Base-by-base conservation (phyloP, 2,797 vertebrate genomes). In the Microhierax caerulescens region DNA sequence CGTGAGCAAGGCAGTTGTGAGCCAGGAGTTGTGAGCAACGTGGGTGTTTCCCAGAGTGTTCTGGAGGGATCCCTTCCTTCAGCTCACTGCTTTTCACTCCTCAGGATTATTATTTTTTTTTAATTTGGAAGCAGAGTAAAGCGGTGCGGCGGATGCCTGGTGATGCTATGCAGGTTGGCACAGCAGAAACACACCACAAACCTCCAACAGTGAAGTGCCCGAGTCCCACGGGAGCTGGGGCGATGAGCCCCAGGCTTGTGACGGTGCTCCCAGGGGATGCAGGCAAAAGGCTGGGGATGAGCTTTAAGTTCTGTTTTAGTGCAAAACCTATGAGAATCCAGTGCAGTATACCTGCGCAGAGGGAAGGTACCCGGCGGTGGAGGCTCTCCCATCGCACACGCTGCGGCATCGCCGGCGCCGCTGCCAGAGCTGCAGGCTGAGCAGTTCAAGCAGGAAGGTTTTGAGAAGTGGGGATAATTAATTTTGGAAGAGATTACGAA, bases 181-280 rank as follows among this genome's bases (percentile, higher is more conserved):
- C 2, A 0, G 10, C 39, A 13, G 4, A 7, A 47, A 60, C 73
- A 65, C n/a, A 1, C n/a, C 22, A 59, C 9, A 41, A n/a, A 60
- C 18, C 41, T n/a, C 59, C 16, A 2, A 3, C 53, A 32, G n/a
- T 5, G 11, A 57, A 23, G 16, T 0, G 0, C 17, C 43, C 0
- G 0, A 34, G 7, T 43, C 11, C 2, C 13, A 1, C 5, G 3
- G 32, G 51, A 78, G 43, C n/a, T 7, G 1, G 53, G 43, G 74
- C n/a, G 1, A 6, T 1, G 47, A 87, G 37, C 60, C 27, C 0
- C 0, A 19, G 32, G 23, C 13, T 61, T 5, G 65, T 28, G 53
- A 9, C 4, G 1, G 22, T 10, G 56, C 30, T 82, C 41, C 76
- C 14, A 4, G 1, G 1, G 45, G 25, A 64, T 39, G 39, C 39